Evolutionary conservation across 2,888 invertebrate species (phyloP), one percentile per base, ranked within the genome.

Genomic region (Trichacis sp.): DNA sequence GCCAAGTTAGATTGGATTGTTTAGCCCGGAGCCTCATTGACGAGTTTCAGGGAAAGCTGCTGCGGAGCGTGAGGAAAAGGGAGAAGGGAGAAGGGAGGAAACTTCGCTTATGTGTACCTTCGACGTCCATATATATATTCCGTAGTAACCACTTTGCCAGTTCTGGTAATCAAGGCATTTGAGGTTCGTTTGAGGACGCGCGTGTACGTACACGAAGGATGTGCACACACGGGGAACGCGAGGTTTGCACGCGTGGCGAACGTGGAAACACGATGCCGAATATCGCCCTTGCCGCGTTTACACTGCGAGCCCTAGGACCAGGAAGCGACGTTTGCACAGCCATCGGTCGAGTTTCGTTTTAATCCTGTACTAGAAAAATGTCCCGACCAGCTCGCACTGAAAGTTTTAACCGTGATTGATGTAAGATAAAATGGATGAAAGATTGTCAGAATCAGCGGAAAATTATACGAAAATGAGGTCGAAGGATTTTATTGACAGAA

Each of bases 1-100:
- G 24, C 3, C 24, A 77, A 77, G 77, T 77, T 77, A 79, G 74
- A 79, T 77, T 75, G 76, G 71, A 73, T 70, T 72, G 70, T 73
- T 76, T 73, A 54, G 55, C 49, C 42, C 19, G 48, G 53, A 40
- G 33, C 43, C 17, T 40, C 40, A 40, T 61, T 49, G 64, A 45
- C 47, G 48, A 42, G 43, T 38, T 36, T 12, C 29, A 19, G 33
- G 19, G 24, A 24, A 24, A 24, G 24, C 24, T 24, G 24, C 24
- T 24, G 24, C 24, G 8, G n/a, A n/a, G n/a, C 24, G 24, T 24
- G 24, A 5, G 24, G n/a, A n/a, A n/a, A n/a, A 61, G 63, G 48
- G 20, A 56, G 40, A 48, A 52, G 57, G 58, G 43, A n/a, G n/a
- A n/a, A n/a, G n/a, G 59, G 15, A 57, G 47, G 69, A 62, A 75